Evolutionary conservation across 2,797 vertebrate species (phyloP).

Genomic region (Xiphophorus birchmanni): DNA sequence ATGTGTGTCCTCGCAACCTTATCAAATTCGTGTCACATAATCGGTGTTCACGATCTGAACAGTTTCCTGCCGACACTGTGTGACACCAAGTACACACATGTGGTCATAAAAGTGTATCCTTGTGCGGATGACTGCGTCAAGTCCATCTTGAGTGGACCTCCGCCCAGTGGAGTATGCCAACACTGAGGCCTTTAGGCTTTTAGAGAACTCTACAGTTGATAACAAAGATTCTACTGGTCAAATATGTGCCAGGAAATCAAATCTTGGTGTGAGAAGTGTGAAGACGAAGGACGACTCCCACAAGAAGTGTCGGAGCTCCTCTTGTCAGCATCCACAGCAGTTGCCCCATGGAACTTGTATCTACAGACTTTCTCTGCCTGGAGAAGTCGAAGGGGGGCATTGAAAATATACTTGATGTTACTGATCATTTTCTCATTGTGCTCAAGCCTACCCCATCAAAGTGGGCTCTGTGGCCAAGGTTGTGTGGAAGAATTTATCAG

Average conservation of each 20-base stretch:
- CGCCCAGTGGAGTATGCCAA: neutral
- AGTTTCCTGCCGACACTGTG: too few species aligned
- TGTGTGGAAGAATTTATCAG: neutral
- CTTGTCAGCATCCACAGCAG: neutral
- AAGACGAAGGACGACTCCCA: neutral
- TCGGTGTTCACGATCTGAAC: too few species aligned
- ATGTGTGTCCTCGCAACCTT: too few species aligned
- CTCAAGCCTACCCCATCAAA: too few species aligned
- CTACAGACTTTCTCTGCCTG: neutral
- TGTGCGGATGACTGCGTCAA: too few species aligned
- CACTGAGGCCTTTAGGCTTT: neutral
- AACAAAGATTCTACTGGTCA: neutral
- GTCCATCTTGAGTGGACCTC: too few species aligned
- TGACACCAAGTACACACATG: too few species aligned
- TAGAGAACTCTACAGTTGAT: neutral
- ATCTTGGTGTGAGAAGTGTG: neutral
- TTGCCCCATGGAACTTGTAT: neutral
- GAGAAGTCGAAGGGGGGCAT: neutral
- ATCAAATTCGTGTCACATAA: too few species aligned
- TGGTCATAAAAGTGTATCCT: too few species aligned
- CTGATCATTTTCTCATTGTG: neutral
- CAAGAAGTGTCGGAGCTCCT: neutral
- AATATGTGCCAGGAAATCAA: neutral
- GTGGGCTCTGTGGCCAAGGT: neutral
- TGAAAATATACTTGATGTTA: neutral